Evolutionary conservation across 2,113 vertebrate genomes (phyloP).

Genomic region (Aptenodytes patagonicus): DNA sequence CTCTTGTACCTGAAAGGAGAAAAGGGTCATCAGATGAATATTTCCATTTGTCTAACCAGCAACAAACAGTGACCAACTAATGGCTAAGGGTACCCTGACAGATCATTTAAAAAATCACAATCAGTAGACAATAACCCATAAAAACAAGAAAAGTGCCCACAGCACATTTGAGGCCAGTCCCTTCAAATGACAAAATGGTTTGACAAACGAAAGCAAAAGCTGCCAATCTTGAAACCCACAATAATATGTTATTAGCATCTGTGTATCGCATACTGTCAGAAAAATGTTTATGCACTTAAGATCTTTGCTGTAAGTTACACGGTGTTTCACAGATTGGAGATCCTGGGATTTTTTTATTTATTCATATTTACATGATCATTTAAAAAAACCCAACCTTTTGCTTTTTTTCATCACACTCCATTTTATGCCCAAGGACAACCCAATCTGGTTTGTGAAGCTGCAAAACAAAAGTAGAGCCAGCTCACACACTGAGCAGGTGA

Average conservation of each 20-base stretch:
- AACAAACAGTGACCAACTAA: neutral
- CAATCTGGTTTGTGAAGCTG: neutral
- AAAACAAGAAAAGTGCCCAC: neutral
- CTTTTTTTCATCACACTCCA: neutral
- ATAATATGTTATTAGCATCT: neutral
- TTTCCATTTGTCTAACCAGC: neutral
- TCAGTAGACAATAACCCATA: neutral
- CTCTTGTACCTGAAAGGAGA: neutral
- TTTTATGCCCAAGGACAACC: neutral
- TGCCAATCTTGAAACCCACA: neutral
- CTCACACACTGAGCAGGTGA: conserved; percentile 6
- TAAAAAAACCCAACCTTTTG: fast-evolving
- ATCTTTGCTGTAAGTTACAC: neutral
- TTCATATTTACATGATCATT: neutral
- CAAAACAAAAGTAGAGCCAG: neutral
- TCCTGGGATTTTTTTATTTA: neutral
- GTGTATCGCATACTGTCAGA: fast-evolving
- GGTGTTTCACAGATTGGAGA: neutral
- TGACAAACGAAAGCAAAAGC: neutral
- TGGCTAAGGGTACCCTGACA: neutral
- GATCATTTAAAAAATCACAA: neutral
- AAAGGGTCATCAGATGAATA: neutral
- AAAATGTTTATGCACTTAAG: neutral
- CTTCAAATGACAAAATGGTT: neutral
- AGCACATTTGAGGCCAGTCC: neutral